Percentiles rank a stretch among this genome's conserved stretches.
These are phyloP conservation scores for Cephus nigrinus DNA, from an alignment of 2,888 invertebrate species.

Conservation along the genomic window DNA sequence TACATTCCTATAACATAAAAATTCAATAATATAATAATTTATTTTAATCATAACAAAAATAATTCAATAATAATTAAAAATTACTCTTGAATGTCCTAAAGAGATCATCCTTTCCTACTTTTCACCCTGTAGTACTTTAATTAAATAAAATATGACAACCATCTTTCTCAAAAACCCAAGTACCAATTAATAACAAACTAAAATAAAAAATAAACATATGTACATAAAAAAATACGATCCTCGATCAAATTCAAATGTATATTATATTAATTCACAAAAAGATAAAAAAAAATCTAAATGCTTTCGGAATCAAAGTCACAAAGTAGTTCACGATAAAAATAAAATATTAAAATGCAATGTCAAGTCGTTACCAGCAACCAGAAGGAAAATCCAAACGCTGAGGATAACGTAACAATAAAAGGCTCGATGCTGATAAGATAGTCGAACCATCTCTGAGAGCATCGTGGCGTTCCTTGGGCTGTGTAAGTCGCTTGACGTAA, in stretches of 20 bases:
- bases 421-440: constrained; percentile 79
- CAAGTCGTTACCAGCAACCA: constrained; percentile 75
- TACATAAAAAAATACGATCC: neutral
- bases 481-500: neutral
- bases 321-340: neutral
- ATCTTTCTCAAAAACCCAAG: too few relatives aligned
- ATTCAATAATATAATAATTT: neutral
- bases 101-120: too few relatives aligned
- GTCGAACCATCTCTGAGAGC: constrained; percentile 70
- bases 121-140: too few relatives aligned
- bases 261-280: neutral
- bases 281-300: neutral
- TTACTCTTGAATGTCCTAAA: neutral
- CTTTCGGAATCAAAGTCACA: neutral
- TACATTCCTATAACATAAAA: constrained; percentile 73
- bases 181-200: neutral
- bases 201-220: neutral
- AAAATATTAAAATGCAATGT: neutral
- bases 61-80: neutral
- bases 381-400: constrained; percentile 83
- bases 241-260: neutral
- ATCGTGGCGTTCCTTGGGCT: constrained; percentile 38
- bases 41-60: neutral
- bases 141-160: too few relatives aligned
- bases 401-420: constrained; percentile 85